Percentiles rank a stretch among this genome's conserved stretches.
Conservation (phyloP, 2,797 vertebrate genomes). For the Pipistrellus nathusii region DNA sequence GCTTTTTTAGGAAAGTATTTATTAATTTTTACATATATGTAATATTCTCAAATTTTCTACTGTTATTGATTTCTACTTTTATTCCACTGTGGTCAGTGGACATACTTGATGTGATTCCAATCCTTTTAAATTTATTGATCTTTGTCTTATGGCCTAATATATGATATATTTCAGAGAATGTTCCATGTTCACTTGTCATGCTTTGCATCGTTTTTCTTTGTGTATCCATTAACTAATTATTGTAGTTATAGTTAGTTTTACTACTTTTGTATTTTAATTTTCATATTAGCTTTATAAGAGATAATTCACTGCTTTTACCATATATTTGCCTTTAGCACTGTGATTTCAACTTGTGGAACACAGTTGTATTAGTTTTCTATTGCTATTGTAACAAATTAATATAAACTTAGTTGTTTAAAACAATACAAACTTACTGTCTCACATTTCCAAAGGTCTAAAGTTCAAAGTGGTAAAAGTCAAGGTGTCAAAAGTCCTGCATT, state of each 20-base stretch:
- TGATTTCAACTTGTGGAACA: background rate
- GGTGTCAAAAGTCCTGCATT: background rate
- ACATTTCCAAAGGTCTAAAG: background rate
- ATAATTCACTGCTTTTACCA: background rate
- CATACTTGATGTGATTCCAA: background rate
- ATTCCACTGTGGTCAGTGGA: background rate
- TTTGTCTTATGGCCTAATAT: background rate
- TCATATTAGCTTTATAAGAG: background rate
- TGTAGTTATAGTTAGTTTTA: background rate
- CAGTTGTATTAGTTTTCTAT: background rate
- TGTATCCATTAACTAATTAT: background rate
- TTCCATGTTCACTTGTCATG: background rate
- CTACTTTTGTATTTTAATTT: background rate
- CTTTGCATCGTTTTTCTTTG: background rate
- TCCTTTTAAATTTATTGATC: background rate
- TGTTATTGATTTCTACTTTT: background rate
- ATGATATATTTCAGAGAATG: background rate
- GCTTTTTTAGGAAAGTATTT: background rate
- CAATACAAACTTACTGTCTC: background rate
- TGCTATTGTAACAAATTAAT: background rate
- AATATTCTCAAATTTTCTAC: background rate
- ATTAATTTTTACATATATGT: background rate
- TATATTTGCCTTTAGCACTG: background rate
- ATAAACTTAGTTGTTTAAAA: background rate
- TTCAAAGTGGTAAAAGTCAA: background rate